Base-by-base conservation (phyloP, 1,140 invertebrate genomes). In the Drosophila simulans region DNA sequence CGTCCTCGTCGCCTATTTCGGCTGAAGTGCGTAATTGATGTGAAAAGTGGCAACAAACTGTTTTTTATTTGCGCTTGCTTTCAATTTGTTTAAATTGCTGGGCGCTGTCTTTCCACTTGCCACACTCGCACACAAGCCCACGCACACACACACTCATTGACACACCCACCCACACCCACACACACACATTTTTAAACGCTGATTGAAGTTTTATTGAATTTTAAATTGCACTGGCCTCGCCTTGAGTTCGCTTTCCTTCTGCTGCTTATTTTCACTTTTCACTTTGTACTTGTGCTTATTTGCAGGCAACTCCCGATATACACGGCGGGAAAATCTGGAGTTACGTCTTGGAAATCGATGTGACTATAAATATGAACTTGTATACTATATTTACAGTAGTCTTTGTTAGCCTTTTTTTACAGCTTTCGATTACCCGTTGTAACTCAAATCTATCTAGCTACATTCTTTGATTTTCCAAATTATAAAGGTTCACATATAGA, bases 191-290 rank as follows among this genome's bases (percentile, higher is more conserved):
- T 89, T 85, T 77, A 72, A 89, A 76, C 62, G 84, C 77, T 89
- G 85, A 89, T 90, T 89, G 84, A 89, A 89, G 85, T 89, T 89
- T 90, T 89, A 89, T 89, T 90, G 84, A 89, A 89, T 88, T 88
- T 89, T 84, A 89, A 84, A 88, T 84, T 88, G 72, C 68, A 52
- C 39, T 78, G 70, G 48, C 70, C 82, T 62, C 75, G 64, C 55
- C 64, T 74, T 64, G 48, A 52, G 37, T 69, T 53, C 35, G 46
- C 60, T 40, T 25, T 53, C 42, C 58, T 17, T 46, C 34, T 53
- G 49, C 42, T 46, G 56, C 45, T 70, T 68, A 68, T 64, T 68
- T 69, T 69, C 62, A 68, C 62, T 69, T 69, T 69, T 25, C 62
- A 65, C 64, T 60, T 60, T 45, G 60, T 64, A 60, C 60, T 64